These are phyloP conservation scores for Lutjanus argentimaculatus DNA, from an alignment of 2,797 vertebrate genomes.

Conservation along the genomic window DNA sequence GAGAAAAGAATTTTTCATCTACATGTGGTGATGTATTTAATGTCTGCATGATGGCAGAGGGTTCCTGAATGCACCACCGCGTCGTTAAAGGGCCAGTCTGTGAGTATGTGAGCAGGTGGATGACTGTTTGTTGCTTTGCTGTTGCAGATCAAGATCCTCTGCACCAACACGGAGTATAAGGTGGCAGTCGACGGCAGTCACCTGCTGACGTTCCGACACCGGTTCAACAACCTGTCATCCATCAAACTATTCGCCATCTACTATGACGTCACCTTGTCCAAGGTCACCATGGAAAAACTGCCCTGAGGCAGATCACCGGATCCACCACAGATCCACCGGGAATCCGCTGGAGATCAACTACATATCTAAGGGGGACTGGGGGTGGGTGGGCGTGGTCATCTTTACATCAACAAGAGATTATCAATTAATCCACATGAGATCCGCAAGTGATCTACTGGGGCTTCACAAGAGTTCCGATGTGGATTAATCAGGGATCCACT, in stretches of 20 bases:
- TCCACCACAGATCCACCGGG: background rate
- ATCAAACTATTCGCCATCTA: slow-evolving; percentile 36
- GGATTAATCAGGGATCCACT: too few relatives aligned
- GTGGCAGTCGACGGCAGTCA: slow-evolving; percentile 59
- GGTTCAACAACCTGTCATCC: slow-evolving; percentile 27
- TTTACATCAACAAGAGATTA: too few relatives aligned
- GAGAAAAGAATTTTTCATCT: too few relatives aligned
- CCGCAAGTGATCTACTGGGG: too few relatives aligned
- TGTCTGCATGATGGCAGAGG: background rate
- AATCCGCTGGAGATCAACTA: background rate
- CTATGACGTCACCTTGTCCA: slow-evolving; percentile 50
- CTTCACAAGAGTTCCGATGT: too few relatives aligned
- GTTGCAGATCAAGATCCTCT: slow-evolving; percentile 74
- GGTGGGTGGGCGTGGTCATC: too few relatives aligned
- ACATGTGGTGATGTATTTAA: too few relatives aligned
- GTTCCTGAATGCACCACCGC: background rate
- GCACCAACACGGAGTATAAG: slow-evolving; percentile 41
- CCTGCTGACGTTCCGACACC: slow-evolving; percentile 54
- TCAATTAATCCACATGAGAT: too few relatives aligned
- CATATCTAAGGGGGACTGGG: background rate
- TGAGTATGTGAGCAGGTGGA: background rate
- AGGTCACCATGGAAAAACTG: background rate
- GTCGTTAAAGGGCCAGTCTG: too few relatives aligned
- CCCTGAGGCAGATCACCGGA: slow-evolving; percentile 16
- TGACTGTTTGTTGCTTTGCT: slow-evolving; percentile 15